Percentiles rank a stretch among this genome's conserved stretches.
phyloP scores from a whole-genome alignment of 2,888 invertebrate genomes.

The Bombylius major region DNA sequence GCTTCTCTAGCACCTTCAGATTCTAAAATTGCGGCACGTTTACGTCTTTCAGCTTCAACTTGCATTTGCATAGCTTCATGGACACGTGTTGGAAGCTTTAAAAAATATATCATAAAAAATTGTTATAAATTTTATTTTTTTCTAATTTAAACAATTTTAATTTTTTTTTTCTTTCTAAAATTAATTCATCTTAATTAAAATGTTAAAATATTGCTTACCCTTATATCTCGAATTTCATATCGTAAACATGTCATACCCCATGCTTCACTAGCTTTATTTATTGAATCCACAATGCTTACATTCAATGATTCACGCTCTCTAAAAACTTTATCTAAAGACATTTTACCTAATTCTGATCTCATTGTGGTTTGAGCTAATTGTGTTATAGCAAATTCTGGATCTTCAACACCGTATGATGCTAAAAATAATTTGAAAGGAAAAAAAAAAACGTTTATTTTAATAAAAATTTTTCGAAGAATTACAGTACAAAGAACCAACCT shows the following conservation, averaged over 20 bases:
- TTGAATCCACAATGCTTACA: conserved; percentile 84
- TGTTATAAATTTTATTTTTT: background rate
- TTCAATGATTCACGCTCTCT: conserved; percentile 92
- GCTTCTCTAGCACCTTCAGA: conserved; percentile 88
- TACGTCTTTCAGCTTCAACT: conserved; percentile 95
- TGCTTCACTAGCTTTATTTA: conserved; percentile 95
- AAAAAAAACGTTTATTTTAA: no score
- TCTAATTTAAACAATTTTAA: no score
- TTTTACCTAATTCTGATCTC: conserved; percentile 97
- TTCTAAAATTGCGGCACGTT: conserved; percentile 91
- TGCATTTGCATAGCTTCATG: conserved; percentile 99
- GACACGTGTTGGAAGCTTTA: conserved; percentile 76
- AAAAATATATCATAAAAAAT: background rate
- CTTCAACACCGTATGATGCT: conserved; percentile 96
- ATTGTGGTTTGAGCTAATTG: conserved; percentile 99
- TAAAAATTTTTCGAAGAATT: background rate
- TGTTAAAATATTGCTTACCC: conserved; percentile 18
- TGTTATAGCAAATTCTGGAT: conserved; percentile 98
- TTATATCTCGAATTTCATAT: conserved; percentile 73
- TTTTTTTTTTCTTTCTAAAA: background rate
- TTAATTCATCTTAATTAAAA: background rate
- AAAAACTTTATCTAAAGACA: conserved; percentile 92
- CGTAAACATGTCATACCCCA: conserved; percentile 97
- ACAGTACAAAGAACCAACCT: conserved; percentile 40
- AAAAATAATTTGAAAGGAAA: conserved; percentile 13